Base-by-base conservation (phyloP, 64 coral and sea anemone genomes). In the Exaiptasia diaphana region DNA sequence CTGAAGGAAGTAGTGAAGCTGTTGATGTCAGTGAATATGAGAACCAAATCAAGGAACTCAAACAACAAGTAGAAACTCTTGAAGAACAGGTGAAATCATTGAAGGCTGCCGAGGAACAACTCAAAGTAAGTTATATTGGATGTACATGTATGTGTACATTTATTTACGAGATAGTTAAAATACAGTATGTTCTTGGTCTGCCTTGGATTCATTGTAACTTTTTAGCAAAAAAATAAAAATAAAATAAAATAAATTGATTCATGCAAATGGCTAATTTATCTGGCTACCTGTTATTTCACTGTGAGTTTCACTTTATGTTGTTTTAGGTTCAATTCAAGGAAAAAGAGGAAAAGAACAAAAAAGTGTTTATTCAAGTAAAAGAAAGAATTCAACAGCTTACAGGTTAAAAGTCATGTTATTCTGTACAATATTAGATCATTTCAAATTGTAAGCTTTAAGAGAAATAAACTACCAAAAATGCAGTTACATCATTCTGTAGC, bases 321-420 rank as follows among this genome's bases (percentile, higher is more conserved):
- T 35, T 46, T 43, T 49, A 73, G 69, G 69, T 40, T 45, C 69
- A 73, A 25, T 15, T 89, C 24, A 94, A 94, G 58, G 91, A 94
- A 42, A 94, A 94, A 46, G 91, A 94, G 37, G 91, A 94, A 18
- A 94, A 94, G 71, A 85, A 78, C 64, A 94, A 73, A 46, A 94
- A 85, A 49, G 79, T 94, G 11, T 30, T 89, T 1, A 79, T 89
- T 42, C 91, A 94, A 74, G 91, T 82, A 4, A 67, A 80, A 79
- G 73, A 89, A 83, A 94, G 79, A 35, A 49, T 94, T 17, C 87
- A 89, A 43, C 86, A 94, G 37, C 71, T 78, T 42, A 84, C 91
- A 43, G 68, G 91, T 94, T 74, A 60, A 52, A 25, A 39, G n/a
- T 43, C 5, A 40, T 23, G 20, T 13, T 46, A 41, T 49, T n/a